Conservation (phyloP, 2,888 invertebrate species). For the Malthinus flaveolus region DNA sequence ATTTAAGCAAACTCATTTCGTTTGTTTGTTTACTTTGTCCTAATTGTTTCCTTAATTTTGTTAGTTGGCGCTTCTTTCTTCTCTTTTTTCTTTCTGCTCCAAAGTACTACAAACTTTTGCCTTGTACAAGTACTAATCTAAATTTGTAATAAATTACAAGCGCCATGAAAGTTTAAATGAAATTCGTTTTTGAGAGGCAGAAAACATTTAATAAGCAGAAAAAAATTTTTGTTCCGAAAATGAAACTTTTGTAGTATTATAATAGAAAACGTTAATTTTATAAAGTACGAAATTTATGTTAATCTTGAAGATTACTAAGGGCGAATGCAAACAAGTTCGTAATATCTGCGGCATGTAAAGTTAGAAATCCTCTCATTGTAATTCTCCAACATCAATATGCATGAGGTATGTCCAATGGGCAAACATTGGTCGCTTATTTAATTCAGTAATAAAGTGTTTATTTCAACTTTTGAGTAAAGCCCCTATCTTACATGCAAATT, state of each 20-base stretch:
- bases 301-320: slow-evolving; percentile 41
- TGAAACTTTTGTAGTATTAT: slow-evolving; percentile 1
- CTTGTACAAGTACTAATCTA: too few relatives aligned
- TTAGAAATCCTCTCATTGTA: slow-evolving; percentile 40
- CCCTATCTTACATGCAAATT: not conserved
- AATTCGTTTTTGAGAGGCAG: too few relatives aligned
- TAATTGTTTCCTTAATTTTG: too few relatives aligned
- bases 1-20: too few relatives aligned
- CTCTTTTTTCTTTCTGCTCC: too few relatives aligned
- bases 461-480: slow-evolving; percentile 17
- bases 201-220: too few relatives aligned
- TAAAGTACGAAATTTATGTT: slow-evolving; percentile 43
- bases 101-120: too few relatives aligned
- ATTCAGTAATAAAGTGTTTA: slow-evolving; percentile 25
- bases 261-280: slow-evolving; percentile 36
- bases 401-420: slow-evolving; percentile 40
- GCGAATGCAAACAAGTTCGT: slow-evolving; percentile 44
- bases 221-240: not conserved
- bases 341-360: slow-evolving; percentile 40
- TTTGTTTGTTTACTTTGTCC: too few relatives aligned
- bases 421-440: slow-evolving; percentile 37
- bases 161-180: too few relatives aligned
- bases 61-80: too few relatives aligned
- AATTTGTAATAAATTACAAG: too few relatives aligned
- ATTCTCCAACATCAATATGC: slow-evolving; percentile 44